Evolutionary conservation across 2,113 vertebrate species (phyloP), one percentile per base, ranked within the genome.

Genomic region (Hemichromis elongatus): DNA sequence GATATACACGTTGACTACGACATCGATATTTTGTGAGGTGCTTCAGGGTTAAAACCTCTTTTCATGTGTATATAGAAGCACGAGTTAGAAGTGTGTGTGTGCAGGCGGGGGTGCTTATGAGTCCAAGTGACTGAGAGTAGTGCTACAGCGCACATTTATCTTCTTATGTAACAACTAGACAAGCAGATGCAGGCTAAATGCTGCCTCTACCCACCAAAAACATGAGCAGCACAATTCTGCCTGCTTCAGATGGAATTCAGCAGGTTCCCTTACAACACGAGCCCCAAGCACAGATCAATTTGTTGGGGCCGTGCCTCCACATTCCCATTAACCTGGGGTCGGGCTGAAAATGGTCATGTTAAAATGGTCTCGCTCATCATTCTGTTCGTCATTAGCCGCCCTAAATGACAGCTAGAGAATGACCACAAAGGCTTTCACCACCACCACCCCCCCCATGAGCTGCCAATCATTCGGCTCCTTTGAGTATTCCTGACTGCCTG

Each of bases 161-260:
- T 92, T 91, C 93, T 96, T 96, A 96, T 86, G 91, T 94, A 96
- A 96, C 90, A 80, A 75, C 85, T 53, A 86, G 82, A 88, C 89
- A 89, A 89, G 90, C 90, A 91, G 88, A 91, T 30, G 80, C 70
- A 61, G 77, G 79, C 89, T 88, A 77, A 92, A 82, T n/a, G 47
- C 88, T 59, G 90, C 79, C 61, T 47, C 73, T 5, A 47, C 86
- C 61, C 57, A 55, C 52, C 53, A 73, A 55, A 88, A 84, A 66
- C 82, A 83, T 11, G 53, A 81, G 59, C 55, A 57, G 77, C 79
- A 88, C 54, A n/a, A 40, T 47, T 55, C 68, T 9, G 77, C 53
- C 30, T 1, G 2, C 47, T 82, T 68, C 40, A 57, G 8, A 70
- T 5, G 2, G 7, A 86, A 37, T 9, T 4, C 11, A 85, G 84